Evolutionary conservation across 2,113 vertebrate species (phyloP), one percentile per base, ranked within the genome.

Genomic region (Cathartes aura): DNA sequence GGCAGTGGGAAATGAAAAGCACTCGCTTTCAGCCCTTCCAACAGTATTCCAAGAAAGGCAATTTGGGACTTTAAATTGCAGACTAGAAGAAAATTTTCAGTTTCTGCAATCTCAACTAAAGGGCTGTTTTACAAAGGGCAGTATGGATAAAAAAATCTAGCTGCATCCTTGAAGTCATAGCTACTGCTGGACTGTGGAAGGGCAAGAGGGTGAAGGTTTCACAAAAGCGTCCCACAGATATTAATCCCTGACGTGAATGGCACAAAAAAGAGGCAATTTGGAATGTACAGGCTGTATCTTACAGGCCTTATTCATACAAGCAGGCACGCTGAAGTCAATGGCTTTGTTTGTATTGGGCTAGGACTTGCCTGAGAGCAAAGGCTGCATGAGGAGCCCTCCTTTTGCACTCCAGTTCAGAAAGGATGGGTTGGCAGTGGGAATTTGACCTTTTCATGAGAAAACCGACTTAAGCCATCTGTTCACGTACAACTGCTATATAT

Each of bases 181-280:
- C 79, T 87, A 45, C 67, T 88, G 66, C 73, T 83, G 59, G 82
- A 45, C 76, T 80, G 27, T 72, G 48, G 83, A 95, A 96, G 93
- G 73, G 67, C 85, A 90, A 93, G 71, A 70, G 66, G 79, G 64
- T 83, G 79, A 95, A 87, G 32, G 47, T 38, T 92, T 83, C 73
- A 93, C 76, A 90, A 89, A 95, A 93, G 60, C 76, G 59, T 94
- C 71, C 66, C 64, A 88, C 55, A 96, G 90, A 96, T 93, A 90
- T 85, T 91, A 96, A 73, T 89, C 92, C 73, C 29, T 93, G 50
- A 67, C 36, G 72, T 91, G 96, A 91, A 95, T 73, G 81, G 82
- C 60, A 90, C 48, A 90, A 94, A 95, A 89, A 85, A n/a, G 82
- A 89, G 73, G 85, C 64, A 92, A 78, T 96, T 92, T 90, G 89